phyloP scores from a whole-genome alignment of 2,888 invertebrate species.

The Melanostoma mellinum region DNA sequence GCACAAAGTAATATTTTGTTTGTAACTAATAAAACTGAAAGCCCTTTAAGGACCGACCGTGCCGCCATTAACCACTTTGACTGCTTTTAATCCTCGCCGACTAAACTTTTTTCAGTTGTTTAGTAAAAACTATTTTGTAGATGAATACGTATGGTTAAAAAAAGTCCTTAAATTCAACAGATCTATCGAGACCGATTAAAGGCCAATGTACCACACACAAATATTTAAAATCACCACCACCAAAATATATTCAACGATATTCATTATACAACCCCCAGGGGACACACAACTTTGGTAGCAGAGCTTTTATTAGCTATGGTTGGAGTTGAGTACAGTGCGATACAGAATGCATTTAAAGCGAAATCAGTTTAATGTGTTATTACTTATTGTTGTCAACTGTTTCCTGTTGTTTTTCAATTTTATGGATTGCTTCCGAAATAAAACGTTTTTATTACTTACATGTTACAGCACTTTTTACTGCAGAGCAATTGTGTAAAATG shows the following conservation, averaged over 20 bases:
- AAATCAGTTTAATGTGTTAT: not conserved
- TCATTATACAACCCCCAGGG: slow-evolving; percentile 39
- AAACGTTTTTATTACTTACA: slow-evolving; percentile 18
- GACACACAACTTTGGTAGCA: slow-evolving; percentile 35
- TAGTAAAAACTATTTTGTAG: too few relatives aligned
- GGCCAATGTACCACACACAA: slow-evolving; percentile 4
- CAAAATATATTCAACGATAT: slow-evolving; percentile 32
- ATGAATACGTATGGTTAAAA: too few relatives aligned
- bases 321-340: slow-evolving; percentile 4
- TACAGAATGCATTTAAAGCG: slow-evolving; percentile 30
- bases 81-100: not conserved
- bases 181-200: not conserved
- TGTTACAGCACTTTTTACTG: slow-evolving; percentile 27
- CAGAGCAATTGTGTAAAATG: not conserved
- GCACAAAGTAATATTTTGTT: slow-evolving; percentile 32
- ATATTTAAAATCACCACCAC: not conserved
- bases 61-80: slow-evolving; percentile 4
- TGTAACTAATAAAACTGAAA: slow-evolving; percentile 17
- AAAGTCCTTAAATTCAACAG: too few relatives aligned
- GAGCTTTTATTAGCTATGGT: slow-evolving; percentile 42
- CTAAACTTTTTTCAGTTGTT: too few relatives aligned
- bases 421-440: slow-evolving; percentile 10
- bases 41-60: slow-evolving; percentile 10
- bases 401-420: slow-evolving; percentile 24
- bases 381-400: slow-evolving; percentile 17